These are phyloP conservation scores for Misgurnus anguillicaudatus DNA, from an alignment of 2,113 vertebrate species.

Conservation along the genomic window DNA sequence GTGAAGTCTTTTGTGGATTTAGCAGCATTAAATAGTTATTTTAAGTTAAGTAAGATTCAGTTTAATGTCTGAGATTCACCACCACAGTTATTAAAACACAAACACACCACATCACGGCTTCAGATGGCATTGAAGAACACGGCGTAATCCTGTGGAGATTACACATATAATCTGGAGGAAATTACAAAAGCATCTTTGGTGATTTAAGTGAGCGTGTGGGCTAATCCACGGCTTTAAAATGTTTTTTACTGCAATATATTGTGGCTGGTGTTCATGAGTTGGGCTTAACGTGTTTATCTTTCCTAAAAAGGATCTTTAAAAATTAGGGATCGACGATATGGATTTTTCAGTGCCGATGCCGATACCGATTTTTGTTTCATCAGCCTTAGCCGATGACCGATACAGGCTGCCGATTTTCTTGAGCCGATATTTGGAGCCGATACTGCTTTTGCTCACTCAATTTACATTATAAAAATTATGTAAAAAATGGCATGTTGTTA, in stretches of 20 bases:
- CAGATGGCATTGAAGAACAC: not conserved
- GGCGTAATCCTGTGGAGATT: constrained; percentile 53
- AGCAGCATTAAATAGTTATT: not conserved
- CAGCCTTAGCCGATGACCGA: too few species aligned
- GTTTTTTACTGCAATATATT: constrained; percentile 39
- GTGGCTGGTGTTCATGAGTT: not conserved
- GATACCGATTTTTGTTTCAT: too few species aligned
- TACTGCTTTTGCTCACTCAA: too few species aligned
- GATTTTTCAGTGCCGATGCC: too few species aligned
- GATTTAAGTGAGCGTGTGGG: constrained; percentile 58
- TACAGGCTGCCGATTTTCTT: too few species aligned
- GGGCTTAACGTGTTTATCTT: not conserved
- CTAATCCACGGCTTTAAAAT: constrained; percentile 60
- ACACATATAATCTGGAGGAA: constrained; percentile 55
- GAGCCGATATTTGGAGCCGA: too few species aligned
- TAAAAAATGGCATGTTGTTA: too few species aligned
- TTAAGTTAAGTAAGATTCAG: not conserved
- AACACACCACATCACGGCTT: not conserved
- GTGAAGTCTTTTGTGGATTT: not conserved
- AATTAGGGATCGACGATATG: too few species aligned
- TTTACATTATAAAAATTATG: too few species aligned
- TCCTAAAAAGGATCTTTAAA: constrained; percentile 18
- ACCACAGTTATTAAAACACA: not conserved
- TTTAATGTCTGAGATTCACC: too few species aligned
- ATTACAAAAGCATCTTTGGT: constrained; percentile 49